These are phyloP conservation scores for Ispidina picta DNA, from an alignment of 2,797 vertebrate species.

Conservation along the genomic window DNA sequence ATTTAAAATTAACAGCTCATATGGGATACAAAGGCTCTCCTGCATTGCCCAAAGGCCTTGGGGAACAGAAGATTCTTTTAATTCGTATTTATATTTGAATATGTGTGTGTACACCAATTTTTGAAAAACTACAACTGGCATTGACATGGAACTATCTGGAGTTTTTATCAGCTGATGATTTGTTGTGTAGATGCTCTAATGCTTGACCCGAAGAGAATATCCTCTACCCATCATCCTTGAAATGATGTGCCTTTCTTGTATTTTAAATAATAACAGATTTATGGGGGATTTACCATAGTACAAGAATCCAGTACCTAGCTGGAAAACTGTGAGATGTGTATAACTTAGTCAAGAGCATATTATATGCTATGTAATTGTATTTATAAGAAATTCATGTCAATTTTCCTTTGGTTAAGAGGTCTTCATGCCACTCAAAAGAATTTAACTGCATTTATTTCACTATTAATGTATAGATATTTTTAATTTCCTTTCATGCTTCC, in stretches of 20 bases:
- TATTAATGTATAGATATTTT: not conserved
- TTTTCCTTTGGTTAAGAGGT: not conserved
- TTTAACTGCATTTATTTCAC: not conserved
- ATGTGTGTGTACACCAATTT: not conserved
- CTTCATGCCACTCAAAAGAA: not conserved
- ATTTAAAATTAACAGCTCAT: not conserved
- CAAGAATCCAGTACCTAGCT: not conserved
- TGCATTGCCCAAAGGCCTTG: not conserved
- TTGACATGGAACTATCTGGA: not conserved
- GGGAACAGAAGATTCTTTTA: not conserved
- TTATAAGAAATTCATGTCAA: not conserved
- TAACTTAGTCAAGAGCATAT: not conserved
- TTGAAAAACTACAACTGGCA: not conserved
- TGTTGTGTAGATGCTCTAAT: rapidly evolving
- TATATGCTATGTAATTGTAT: not conserved
- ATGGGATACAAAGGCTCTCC: not conserved
- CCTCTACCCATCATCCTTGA: not conserved
- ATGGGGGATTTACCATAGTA: not conserved
- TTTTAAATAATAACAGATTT: not conserved
- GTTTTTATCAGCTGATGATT: not conserved
- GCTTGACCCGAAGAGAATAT: not conserved
- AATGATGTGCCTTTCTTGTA: not conserved
- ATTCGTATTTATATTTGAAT: not conserved
- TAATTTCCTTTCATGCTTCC: not conserved
- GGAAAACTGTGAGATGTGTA: not conserved